Percentiles rank a stretch among this genome's conserved stretches.
Conservation (phyloP, 37 sponge, comb jelly and placozoan species). For the Bolinopsis microptera region DNA sequence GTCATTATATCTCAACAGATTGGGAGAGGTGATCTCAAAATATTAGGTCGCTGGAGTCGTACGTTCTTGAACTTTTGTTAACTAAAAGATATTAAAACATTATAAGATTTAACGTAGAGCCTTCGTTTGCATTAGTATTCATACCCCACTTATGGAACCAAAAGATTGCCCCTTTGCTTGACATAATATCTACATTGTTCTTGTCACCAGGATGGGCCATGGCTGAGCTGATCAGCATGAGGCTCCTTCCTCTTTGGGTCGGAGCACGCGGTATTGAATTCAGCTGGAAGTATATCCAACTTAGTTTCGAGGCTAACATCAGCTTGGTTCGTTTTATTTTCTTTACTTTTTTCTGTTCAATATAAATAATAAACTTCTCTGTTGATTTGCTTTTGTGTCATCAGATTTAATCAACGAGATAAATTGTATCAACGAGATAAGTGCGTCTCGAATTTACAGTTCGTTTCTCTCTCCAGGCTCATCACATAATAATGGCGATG, state of each 20-base stretch:
- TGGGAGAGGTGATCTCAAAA: constrained; percentile 81
- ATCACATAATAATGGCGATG: constrained; percentile 69
- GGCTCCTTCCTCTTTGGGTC: constrained; percentile 87
- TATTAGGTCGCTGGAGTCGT: constrained; percentile 75
- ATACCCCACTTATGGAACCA: too few relatives aligned
- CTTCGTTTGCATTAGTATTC: not conserved
- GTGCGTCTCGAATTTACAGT: too few relatives aligned
- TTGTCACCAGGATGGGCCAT: constrained; percentile 77
- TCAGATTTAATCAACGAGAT: too few relatives aligned
- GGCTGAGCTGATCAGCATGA: constrained; percentile 79
- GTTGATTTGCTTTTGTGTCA: not conserved
- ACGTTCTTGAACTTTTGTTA: too few relatives aligned
- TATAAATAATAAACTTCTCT: not conserved
- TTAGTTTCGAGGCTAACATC: constrained; percentile 76
- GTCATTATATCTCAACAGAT: constrained; percentile 71
- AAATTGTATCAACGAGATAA: too few relatives aligned
- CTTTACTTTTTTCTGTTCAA: not conserved
- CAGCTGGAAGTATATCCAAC: constrained; percentile 82
- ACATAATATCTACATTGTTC: too few relatives aligned
- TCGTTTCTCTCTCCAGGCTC: constrained; percentile 68
- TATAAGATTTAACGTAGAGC: not conserved
- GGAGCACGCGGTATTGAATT: constrained; percentile 90
- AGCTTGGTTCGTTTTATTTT: constrained; percentile 72
- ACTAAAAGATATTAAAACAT: not conserved
- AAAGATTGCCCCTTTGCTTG: too few relatives aligned